These are phyloP conservation scores for Eunapius fragilis DNA, from an alignment of 37 sponge, comb jelly and placozoan genomes.

Conservation along the genomic window DNA sequence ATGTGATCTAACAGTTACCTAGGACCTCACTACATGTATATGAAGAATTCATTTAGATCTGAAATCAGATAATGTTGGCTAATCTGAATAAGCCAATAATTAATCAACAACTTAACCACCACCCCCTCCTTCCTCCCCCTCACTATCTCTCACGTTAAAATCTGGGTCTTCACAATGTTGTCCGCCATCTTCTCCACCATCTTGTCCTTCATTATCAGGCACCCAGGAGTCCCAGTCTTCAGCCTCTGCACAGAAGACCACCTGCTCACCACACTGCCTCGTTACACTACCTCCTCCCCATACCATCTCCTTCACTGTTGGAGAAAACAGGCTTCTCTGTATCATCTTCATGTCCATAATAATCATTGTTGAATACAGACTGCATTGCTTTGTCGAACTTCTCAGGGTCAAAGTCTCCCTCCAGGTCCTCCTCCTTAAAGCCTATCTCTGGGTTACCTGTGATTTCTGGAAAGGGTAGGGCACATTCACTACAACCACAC, in stretches of 20 bases:
- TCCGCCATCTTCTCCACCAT: conserved; percentile 21
- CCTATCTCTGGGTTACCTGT: conserved; percentile 87
- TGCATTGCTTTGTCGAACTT: conserved; percentile 81
- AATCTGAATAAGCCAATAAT: too few species aligned
- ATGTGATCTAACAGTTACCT: too few species aligned
- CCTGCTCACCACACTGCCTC: not conserved
- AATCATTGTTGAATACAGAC: conserved; percentile 63
- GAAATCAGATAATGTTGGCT: too few species aligned
- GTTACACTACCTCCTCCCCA: not conserved
- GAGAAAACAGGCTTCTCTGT: conserved; percentile 81
- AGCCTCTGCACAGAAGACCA: not conserved
- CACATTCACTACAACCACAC: too few species aligned
- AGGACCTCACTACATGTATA: too few species aligned
- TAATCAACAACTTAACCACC: too few species aligned
- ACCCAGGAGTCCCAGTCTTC: conserved; percentile 56
- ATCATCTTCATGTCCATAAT: conserved; percentile 50
- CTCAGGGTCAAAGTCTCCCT: conserved; percentile 88
- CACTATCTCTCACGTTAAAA: conserved; percentile 88
- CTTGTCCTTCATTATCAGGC: conserved; percentile 9
- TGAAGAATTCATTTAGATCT: too few species aligned
- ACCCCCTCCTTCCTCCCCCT: not conserved
- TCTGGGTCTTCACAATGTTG: conserved; percentile 80
- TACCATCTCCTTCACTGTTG: conserved; percentile 54
- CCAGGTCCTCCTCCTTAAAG: conserved; percentile 68
- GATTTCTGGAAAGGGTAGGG: conserved; percentile 41